These are phyloP conservation scores for Cisticola juncidis DNA, from an alignment of 2,113 vertebrate genomes.

Conservation along the genomic window DNA sequence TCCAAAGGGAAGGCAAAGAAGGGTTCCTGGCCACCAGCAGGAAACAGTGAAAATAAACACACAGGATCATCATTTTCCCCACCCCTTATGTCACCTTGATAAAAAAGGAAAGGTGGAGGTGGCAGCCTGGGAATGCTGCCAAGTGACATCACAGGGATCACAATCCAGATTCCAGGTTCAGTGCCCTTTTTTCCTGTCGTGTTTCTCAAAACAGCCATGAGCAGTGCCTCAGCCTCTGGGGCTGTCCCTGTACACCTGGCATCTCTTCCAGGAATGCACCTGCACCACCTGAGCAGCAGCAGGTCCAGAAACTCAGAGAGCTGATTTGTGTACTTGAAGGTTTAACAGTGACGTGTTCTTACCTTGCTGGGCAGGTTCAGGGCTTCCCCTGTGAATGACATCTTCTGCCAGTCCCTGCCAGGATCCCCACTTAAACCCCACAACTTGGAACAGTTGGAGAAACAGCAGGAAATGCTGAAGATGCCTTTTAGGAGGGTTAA, in stretches of 20 bases:
- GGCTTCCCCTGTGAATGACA: constrained; percentile 94
- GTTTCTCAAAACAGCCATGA: not conserved
- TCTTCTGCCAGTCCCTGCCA: constrained; percentile 92
- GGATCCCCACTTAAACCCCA: constrained; percentile 91
- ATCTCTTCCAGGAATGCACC: not conserved
- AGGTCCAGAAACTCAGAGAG: not conserved
- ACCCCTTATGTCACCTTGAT: not conserved
- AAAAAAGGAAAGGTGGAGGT: not conserved
- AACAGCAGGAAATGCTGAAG: constrained; percentile 87
- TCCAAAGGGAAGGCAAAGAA: not conserved
- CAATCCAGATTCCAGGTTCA: not conserved
- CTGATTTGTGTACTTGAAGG: not conserved
- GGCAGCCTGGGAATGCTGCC: not conserved
- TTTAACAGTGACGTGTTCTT: not conserved
- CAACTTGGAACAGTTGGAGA: constrained; percentile 85
- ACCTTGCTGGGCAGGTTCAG: constrained; percentile 77
- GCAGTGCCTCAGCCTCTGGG: not conserved
- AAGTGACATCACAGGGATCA: not conserved
- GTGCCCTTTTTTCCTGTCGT: not conserved
- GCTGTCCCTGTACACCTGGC: not conserved
- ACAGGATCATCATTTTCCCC: not conserved
- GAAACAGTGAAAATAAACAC: not conserved
- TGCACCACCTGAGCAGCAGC: not conserved
- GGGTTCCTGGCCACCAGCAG: not conserved
- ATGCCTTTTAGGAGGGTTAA: constrained; percentile 82